Evolutionary conservation across 2,888 invertebrate species (phyloP), one percentile per base, ranked within the genome.

Genomic region (Scaptomyza flava): DNA sequence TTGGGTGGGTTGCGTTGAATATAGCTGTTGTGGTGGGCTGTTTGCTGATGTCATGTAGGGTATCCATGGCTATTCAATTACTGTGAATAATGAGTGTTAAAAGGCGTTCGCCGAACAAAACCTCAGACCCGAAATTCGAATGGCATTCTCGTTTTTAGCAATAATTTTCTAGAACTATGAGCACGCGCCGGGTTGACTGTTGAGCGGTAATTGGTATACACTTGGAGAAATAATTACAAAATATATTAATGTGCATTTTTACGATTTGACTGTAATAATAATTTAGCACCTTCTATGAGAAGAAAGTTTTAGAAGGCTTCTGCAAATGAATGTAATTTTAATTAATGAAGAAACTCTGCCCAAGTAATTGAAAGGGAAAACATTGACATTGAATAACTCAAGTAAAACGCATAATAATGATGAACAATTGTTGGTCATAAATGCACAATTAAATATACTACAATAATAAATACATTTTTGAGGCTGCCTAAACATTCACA

Each of bases 301-400:
- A 17, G 17, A 17, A 17, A 17, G 17, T 17, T 17, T 17, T 17
- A 17, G 41, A 50, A 43, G 30, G 14, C 17, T n/a, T 20, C 47
- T 43, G 11, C 36, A 34, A 14, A 57, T 68, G 31, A 48, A 38
- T 38, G 17, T 31, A 68, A 54, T 53, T 56, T 47, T 31, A 74
- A 53, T 62, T 52, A 52, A 23, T 7, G 9, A n/a, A 11, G 7
- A 34, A 41, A 33, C 17, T 12, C 8, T 38, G 3, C 14, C 7
- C 2, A 8, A 8, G 33, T 33, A 56, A 70, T 59, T 61, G 50
- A 43, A 34, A 58, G 47, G n/a, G 36, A 59, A 76, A 80, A 77
- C 69, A 77, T 88, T 88, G 82, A 88, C 82, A 82, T 82, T 82
- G 82, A 88, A 71, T 72, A 86, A 72, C 5, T 63, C 64, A 56